Base-by-base conservation (phyloP, 2,888 invertebrate genomes). In the Lycaena phlaeas region DNA sequence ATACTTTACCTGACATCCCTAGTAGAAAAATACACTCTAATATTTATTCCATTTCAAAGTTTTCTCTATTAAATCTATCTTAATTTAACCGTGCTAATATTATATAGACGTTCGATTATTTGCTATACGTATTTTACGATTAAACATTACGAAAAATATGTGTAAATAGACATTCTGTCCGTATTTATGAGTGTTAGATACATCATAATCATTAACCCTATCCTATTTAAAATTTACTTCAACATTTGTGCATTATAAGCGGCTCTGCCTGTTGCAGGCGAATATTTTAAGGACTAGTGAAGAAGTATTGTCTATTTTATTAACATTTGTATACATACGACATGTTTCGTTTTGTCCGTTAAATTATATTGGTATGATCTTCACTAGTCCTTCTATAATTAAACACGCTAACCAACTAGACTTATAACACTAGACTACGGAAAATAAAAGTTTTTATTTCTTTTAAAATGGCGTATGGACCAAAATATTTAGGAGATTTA, bases 221-320 rank as follows among this genome's bases (percentile, higher is more conserved):
- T 39, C 39, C 47, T 46, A 49, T 38, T 48, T 44, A 41, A 43
- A n/a, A n/a, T 53, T 49, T 44, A 38, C 42, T 47, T 30, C 15
- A 39, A 54, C 48, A 46, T 70, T 73, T 74, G 74, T 73, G 72
- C 74, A 68, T 61, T 51, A 9, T 59, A 68, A 74, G 73, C 73
- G 72, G 71, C 73, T 51, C 29, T 44, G 46, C 59, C 57, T 49
- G 50, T 44, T 31, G 29, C 36, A 41, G 44, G 56, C 59, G 22
- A 22, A 22, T 5, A 22, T 22, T n/a, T n/a, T 22, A 22, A 22
- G 34, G 34, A 34, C 22, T 22, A 34, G 22, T 12, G 34, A 22
- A 34, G 34, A 34, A 9, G 12, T 34, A 34, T 34, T 34, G 34
- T 34, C 34, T 22, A 22, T 22, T 22, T n/a, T 22, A 22, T 7